These are phyloP conservation scores for Brachyopa scutellaris DNA, from an alignment of 2,888 invertebrate species.

Conservation along the genomic window DNA sequence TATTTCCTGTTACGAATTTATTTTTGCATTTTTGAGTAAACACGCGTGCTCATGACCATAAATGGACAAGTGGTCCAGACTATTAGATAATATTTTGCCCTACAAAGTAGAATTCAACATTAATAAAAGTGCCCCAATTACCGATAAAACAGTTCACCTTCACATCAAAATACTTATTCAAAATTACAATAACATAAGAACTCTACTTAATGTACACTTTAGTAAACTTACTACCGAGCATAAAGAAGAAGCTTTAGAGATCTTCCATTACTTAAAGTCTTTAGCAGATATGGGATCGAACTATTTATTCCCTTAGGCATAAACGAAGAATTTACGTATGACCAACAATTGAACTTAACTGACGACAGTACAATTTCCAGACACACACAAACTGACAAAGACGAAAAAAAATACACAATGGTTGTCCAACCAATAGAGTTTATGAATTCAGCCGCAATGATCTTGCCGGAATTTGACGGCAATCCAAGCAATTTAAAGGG, in stretches of 20 bases:
- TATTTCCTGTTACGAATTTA: no score
- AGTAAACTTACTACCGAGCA: background rate
- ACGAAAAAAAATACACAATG: constrained; percentile 1
- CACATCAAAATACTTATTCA: background rate
- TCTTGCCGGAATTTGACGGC: no score
- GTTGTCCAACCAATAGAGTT: background rate
- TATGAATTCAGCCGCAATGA: constrained; percentile 1
- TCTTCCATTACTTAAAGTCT: background rate
- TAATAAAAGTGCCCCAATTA: background rate
- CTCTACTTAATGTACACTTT: background rate
- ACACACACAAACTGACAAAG: no score
- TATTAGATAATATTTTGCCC: no score
- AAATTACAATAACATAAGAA: background rate
- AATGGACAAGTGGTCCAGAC: no score
- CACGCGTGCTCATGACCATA: no score
- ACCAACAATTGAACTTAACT: no score
- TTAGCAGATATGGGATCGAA: background rate
- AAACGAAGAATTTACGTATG: background rate
- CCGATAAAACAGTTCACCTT: background rate
- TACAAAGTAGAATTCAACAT: background rate
- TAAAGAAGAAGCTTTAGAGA: no score
- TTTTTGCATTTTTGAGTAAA: no score
- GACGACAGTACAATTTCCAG: no score
- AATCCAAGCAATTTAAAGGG: no score
- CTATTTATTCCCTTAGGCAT: background rate